phyloP scores from a whole-genome alignment of 2,113 vertebrate genomes.

The Origma solitaria region DNA sequence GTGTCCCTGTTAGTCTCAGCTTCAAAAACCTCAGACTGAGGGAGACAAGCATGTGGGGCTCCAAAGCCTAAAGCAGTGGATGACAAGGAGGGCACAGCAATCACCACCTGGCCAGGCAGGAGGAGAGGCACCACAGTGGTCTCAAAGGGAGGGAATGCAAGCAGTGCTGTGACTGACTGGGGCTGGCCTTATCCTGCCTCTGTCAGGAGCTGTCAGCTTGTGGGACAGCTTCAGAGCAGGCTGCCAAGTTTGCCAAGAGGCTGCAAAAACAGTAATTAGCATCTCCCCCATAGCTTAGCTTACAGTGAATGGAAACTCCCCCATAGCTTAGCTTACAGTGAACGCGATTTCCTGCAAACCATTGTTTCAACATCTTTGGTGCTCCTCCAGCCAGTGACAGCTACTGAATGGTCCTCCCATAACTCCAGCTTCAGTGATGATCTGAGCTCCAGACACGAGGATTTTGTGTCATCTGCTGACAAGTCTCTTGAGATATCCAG shows the following conservation, averaged over 20 bases:
- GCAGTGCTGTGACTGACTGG: fast-evolving
- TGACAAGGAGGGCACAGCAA: neutral
- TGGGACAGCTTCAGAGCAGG: neutral
- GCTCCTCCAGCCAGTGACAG: neutral
- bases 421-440: neutral
- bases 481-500: neutral
- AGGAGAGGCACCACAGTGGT: neutral
- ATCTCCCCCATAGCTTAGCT: neutral
- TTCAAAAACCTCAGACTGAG: neutral
- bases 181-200: neutral
- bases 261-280: neutral
- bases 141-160: neutral
- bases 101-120: neutral
- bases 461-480: neutral
- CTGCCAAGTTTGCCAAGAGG: neutral
- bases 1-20: neutral
- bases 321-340: neutral
- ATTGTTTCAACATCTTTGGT: neutral
- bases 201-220: neutral
- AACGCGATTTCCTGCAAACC: neutral
- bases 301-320: neutral
- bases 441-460: neutral
- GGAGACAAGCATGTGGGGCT: neutral
- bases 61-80: neutral
- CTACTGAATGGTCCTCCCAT: neutral